Conservation (phyloP, 2,113 vertebrate genomes). For the Oenanthe melanoleuca region DNA sequence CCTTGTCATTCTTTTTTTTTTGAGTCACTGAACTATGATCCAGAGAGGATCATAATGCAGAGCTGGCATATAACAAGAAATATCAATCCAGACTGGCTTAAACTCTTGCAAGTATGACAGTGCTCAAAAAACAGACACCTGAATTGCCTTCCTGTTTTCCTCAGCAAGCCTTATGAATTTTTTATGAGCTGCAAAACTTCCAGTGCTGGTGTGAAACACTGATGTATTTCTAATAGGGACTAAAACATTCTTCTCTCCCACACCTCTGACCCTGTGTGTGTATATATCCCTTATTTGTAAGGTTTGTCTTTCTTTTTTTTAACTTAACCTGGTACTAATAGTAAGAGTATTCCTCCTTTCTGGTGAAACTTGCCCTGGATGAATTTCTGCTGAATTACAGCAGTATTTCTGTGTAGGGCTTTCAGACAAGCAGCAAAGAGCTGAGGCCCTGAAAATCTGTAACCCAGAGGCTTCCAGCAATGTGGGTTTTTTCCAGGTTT, state of each 20-base stretch:
- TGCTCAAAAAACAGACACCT: not conserved
- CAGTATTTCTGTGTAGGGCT: not conserved
- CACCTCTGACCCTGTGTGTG: not conserved
- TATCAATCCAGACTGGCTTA: conserved; percentile 27
- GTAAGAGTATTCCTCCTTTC: not conserved
- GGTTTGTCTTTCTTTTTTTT: not conserved
- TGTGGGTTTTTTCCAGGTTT: not conserved
- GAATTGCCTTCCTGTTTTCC: conserved; percentile 36
- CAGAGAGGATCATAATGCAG: not conserved
- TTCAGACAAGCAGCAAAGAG: not conserved
- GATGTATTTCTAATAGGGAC: not conserved
- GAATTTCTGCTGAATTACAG: not conserved
- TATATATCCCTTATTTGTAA: not conserved
- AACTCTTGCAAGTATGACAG: not conserved
- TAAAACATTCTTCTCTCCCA: not conserved
- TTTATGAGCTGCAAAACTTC: conserved; percentile 40
- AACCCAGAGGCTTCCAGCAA: not conserved
- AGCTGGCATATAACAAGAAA: conserved; percentile 28
- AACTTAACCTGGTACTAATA: not conserved
- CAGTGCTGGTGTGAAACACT: not conserved
- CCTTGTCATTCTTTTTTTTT: not conserved
- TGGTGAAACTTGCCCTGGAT: not conserved
- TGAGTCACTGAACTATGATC: not conserved
- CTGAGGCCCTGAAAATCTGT: not conserved
- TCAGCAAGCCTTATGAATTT: conserved; percentile 7